Evolutionary conservation across 2,888 invertebrate species (phyloP).

Genomic region (Phlogophora meticulosa): DNA sequence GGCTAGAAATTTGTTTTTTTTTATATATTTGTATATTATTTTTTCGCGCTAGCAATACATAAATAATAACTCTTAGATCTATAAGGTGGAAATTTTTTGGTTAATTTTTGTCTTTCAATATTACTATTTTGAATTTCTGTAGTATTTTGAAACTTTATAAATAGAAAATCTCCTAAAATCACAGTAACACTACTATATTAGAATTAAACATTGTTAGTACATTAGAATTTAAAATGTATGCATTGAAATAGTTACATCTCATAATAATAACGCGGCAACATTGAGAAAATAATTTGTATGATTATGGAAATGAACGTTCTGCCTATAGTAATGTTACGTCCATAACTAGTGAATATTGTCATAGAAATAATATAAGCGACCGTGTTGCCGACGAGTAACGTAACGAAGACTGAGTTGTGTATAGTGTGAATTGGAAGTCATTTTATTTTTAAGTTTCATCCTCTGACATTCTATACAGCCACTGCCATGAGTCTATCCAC

Average conservation of each 20-base stretch:
- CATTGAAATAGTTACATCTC: constrained; percentile 52
- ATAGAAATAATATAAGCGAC: constrained; percentile 62
- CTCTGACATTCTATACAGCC: constrained; percentile 52
- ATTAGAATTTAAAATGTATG: constrained; percentile 49
- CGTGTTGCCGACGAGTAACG: constrained; percentile 68
- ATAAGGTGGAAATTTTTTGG: constrained; percentile 45
- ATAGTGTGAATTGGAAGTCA: constrained; percentile 73
- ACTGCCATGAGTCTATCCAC: constrained; percentile 46
- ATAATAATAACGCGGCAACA: constrained; percentile 62
- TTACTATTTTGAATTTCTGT: constrained; percentile 40
- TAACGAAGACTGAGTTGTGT: constrained; percentile 80
- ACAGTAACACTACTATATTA: constrained; percentile 54
- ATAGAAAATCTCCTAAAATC: constrained; percentile 43
- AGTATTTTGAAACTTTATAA: constrained; percentile 43
- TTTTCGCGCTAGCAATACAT: constrained; percentile 53
- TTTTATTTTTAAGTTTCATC: constrained; percentile 68
- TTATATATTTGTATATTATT: constrained; percentile 48
- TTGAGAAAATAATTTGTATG: constrained; percentile 38
- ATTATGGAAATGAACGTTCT: constrained; percentile 49
- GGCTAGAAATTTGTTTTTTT: constrained; percentile 58
- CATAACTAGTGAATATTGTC: constrained; percentile 64
- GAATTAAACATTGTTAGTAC: constrained; percentile 47
- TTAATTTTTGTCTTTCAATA: constrained; percentile 19
- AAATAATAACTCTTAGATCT: constrained; percentile 43
- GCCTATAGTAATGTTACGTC: constrained; percentile 68